Conservation (phyloP, 1,140 invertebrate genomes). For the Contarinia nasturtii region DNA sequence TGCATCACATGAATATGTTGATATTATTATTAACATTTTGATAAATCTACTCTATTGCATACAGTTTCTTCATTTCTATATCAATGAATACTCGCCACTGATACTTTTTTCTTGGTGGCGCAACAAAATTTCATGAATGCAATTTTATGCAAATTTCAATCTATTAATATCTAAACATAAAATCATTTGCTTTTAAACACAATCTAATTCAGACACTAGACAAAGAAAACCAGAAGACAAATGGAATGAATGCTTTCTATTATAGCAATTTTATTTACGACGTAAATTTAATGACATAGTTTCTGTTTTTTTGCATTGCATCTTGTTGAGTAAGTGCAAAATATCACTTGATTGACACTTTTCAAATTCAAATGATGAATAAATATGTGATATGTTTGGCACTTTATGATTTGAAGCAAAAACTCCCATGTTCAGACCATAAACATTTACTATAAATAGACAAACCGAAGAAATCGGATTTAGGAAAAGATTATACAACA, state of each 20-base stretch:
- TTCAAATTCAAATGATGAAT: background rate
- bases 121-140: slow-evolving; percentile 5
- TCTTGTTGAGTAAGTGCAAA: background rate
- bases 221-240: too few species aligned
- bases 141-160: background rate
- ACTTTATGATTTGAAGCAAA: too few species aligned
- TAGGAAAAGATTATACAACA: too few species aligned
- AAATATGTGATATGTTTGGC: background rate
- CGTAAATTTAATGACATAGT: too few species aligned
- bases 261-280: too few species aligned
- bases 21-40: background rate
- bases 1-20: background rate
- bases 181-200: too few species aligned
- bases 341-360: background rate
- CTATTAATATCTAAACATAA: background rate
- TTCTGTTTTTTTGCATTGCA: too few species aligned
- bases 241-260: too few species aligned
- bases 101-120: slow-evolving; percentile 5
- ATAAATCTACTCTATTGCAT: background rate
- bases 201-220: too few species aligned
- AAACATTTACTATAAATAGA: too few species aligned
- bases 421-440: too few species aligned
- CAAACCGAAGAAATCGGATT: too few species aligned
- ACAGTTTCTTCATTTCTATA: background rate
- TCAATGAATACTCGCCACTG: slow-evolving; percentile 4